Evolutionary conservation across 2,113 vertebrate species (phyloP).

Genomic region (Salvelinus sp.): DNA sequence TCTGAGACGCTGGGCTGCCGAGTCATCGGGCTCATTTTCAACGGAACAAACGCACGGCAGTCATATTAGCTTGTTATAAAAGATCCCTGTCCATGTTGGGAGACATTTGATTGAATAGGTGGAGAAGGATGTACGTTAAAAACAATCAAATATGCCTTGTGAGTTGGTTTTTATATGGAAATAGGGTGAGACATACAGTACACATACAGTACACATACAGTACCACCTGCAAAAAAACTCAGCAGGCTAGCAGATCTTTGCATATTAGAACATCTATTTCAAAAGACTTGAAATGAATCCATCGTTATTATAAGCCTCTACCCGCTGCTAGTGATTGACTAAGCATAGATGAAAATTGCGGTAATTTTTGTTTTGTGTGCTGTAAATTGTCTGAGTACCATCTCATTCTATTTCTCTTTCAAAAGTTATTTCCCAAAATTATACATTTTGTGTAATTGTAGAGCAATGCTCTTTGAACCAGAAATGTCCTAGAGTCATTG

Average conservation of each 20-base stretch:
- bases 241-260: constrained; percentile 10
- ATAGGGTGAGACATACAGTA: not conserved
- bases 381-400: too few relatives aligned
- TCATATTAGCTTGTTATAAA: constrained; percentile 4
- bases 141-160: constrained; percentile 16
- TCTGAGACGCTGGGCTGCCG: constrained; percentile 30
- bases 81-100: constrained; percentile 18
- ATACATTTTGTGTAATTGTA: not conserved
- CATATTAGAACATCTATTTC: constrained; percentile 26
- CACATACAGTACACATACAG: not conserved
- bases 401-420: not conserved
- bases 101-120: constrained; percentile 21
- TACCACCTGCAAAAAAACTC: constrained; percentile 2
- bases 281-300: not conserved
- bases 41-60: constrained; percentile 5
- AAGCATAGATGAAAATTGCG: not conserved
- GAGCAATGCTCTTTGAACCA: not conserved
- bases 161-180: not conserved
- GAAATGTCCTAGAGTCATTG: not conserved
- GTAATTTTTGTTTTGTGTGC: too few relatives aligned
- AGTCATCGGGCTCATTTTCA: constrained; percentile 46
- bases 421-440: too few relatives aligned
- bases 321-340: constrained; percentile 10
- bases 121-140: constrained; percentile 22
- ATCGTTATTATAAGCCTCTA: constrained; percentile 16